phyloP scores from a whole-genome alignment of 1,140 invertebrate genomes.

The Drosophila yakuba region DNA sequence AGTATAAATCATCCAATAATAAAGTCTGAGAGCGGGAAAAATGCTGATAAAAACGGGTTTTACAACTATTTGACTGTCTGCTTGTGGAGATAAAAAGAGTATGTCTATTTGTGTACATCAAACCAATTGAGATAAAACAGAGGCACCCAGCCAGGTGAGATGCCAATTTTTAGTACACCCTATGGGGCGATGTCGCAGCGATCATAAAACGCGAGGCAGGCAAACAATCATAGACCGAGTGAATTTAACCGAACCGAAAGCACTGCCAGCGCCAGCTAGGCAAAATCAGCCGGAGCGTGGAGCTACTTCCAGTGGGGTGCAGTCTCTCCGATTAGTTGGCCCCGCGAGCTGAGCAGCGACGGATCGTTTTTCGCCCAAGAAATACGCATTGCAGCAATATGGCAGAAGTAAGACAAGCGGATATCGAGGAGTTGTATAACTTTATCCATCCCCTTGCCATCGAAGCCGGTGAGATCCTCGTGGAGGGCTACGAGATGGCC shows the following conservation, averaged over 20 bases:
- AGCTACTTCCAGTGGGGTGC: constrained; percentile 8
- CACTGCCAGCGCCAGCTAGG: constrained; percentile 20
- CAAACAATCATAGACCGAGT: constrained; percentile 46
- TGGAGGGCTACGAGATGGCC: constrained; percentile 86
- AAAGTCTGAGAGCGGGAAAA: not conserved
- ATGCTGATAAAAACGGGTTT: constrained; percentile 41
- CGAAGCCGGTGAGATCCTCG: constrained; percentile 70
- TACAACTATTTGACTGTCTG: constrained; percentile 41
- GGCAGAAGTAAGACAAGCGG: constrained; percentile 41
- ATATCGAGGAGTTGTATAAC: constrained; percentile 87
- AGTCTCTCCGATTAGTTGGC: constrained; percentile 53
- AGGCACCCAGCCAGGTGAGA: constrained; percentile 22
- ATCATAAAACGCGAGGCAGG: constrained; percentile 36
- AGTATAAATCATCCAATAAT: constrained; percentile 22
- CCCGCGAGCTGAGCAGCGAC: constrained; percentile 31
- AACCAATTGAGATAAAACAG: constrained; percentile 53
- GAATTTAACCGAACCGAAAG: constrained; percentile 12
- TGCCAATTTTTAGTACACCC: constrained; percentile 37
- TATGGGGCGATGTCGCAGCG: not conserved
- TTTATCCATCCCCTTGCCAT: constrained; percentile 85
- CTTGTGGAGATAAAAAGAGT: constrained; percentile 40
- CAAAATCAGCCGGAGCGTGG: constrained; percentile 18
- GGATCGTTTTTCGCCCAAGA: constrained; percentile 7
- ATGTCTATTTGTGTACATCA: constrained; percentile 41
- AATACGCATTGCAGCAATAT: constrained; percentile 35